Base-by-base conservation (phyloP, 2,888 invertebrate genomes). In the Coenonympha glycerion region DNA sequence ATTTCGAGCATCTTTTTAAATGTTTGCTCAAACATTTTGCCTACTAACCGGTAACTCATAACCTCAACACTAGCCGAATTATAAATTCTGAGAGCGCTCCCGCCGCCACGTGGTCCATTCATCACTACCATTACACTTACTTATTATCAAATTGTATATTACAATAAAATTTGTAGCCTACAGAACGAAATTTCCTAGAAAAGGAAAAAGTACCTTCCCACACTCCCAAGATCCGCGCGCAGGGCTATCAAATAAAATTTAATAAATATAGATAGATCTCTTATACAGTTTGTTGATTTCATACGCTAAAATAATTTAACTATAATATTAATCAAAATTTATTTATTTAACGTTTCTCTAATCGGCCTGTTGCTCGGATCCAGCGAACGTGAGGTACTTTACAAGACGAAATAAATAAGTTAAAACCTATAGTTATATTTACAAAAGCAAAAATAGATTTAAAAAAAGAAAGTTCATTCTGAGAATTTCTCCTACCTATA, bases 101-200 rank as follows among this genome's bases (percentile, higher is more conserved):
- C 70, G 74, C 75, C 78, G 71, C 77, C 79, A 70, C 76, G 72
- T 82, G 84, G 84, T 83, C 81, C 84, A 78, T 79, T 77, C 86
- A 80, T 80, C 79, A 76, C 75, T 74, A 74, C 73, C 74, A 74
- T 62, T 75, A 64, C 59, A 58, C 68, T 71, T 66, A 69, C 69
- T 72, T 73, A 44, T 76, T 73, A 78, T 74, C 75, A 69, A 70
- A 75, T 77, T 78, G 69, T 65, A 68, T 66, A 67, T 80, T 85
- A 86, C 85, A 85, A 84, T 87, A 85, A 83, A 85, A 84, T 87
- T 84, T 85, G 77, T 84, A 86, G 84, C 80, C 86, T 87, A 86
- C 65, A 78, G 78, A 86, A 86, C 83, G 76, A 81, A 82, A 80
- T 84, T 85, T 68, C 73, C 84, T 83, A 81, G 70, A 78, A 78